Percentiles rank a stretch among this genome's conserved stretches.
These are phyloP conservation scores for Bolinopsis microptera DNA, from an alignment of 37 sponge, comb jelly and placozoan species.

Conservation along the genomic window DNA sequence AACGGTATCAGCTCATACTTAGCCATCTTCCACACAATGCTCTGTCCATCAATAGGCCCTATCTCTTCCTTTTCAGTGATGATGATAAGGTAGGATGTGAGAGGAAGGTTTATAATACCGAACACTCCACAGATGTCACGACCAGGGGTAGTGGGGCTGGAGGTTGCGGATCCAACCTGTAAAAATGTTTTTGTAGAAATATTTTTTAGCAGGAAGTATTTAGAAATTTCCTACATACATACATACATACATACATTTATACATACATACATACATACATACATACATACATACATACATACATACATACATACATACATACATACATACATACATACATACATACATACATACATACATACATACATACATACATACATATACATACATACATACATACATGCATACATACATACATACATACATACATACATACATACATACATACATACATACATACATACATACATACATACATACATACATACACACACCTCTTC, in stretches of 20 bases:
- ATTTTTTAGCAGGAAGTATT: too few relatives aligned
- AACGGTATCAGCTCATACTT: constrained; percentile 80
- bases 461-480: neutral
- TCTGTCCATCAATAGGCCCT: constrained; percentile 77
- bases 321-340: neutral
- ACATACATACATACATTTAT: neutral
- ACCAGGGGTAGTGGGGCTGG: neutral
- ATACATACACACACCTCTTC: constrained; percentile 35
- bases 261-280: neutral
- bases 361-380: constrained; percentile 3
- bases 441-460: neutral
- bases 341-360: constrained; percentile 21
- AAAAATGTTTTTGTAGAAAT: neutral
- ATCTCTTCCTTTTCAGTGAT: constrained; percentile 75
- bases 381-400: neutral
- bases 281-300: neutral
- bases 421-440: neutral
- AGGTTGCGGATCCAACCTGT: neutral
- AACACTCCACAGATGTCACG: neutral
- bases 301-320: neutral
- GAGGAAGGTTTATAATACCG: constrained; percentile 19
- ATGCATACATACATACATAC: neutral
- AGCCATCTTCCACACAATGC: constrained; percentile 74
- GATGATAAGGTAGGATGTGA: constrained; percentile 79
- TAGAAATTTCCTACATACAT: neutral